Percentiles rank a stretch among this genome's conserved stretches.
These are phyloP conservation scores for Porites divaricata DNA, from an alignment of 92 coral and sea anemone species.

Conservation along the genomic window DNA sequence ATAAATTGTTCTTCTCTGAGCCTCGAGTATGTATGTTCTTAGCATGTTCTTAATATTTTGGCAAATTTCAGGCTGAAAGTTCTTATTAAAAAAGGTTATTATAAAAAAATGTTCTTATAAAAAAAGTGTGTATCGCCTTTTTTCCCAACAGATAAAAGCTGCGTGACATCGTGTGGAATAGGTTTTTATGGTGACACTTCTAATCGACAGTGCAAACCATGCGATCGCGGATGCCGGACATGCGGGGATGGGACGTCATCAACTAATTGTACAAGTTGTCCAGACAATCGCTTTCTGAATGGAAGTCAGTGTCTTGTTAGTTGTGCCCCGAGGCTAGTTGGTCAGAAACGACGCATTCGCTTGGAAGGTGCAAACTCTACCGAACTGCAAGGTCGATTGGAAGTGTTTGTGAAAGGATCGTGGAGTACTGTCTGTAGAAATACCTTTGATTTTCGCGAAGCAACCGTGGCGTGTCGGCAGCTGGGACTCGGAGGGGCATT, in stretches of 20 bases:
- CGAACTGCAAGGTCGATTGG: slow-evolving; percentile 76
- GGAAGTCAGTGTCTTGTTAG: slow-evolving; percentile 53
- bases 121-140: too few relatives aligned
- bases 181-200: slow-evolving; percentile 81
- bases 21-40: too few relatives aligned
- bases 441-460: slow-evolving; percentile 78
- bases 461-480: slow-evolving; percentile 77
- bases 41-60: too few relatives aligned
- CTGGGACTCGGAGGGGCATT: slow-evolving; percentile 74
- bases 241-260: slow-evolving; percentile 71
- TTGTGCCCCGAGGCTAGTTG: slow-evolving; percentile 62
- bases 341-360: slow-evolving; percentile 58
- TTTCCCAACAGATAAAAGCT: slow-evolving; percentile 59
- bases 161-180: slow-evolving; percentile 70
- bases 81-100: background rate
- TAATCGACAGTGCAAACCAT: slow-evolving; percentile 66
- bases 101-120: too few relatives aligned
- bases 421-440: slow-evolving; percentile 81
- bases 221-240: slow-evolving; percentile 77
- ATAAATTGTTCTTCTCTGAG: background rate
- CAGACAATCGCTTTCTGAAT: slow-evolving; percentile 52
- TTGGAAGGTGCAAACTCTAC: slow-evolving; percentile 67
- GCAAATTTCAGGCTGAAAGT: too few relatives aligned
- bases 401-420: slow-evolving; percentile 38
- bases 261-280: slow-evolving; percentile 72